Conservation (phyloP, 2,888 invertebrate genomes). For the Fragum fragum region DNA sequence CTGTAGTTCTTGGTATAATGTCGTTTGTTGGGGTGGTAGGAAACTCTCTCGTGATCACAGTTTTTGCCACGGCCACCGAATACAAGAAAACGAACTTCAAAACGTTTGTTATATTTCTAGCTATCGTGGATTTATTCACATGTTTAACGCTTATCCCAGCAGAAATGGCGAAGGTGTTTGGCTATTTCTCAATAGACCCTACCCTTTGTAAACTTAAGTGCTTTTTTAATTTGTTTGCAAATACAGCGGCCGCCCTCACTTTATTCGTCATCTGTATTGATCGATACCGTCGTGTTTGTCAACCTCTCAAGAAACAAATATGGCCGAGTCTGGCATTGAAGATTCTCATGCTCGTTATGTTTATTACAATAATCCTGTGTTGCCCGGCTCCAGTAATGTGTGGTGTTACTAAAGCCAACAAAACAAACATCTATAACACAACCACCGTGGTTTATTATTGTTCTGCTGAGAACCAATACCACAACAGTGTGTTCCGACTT, state of each 20-base stretch:
- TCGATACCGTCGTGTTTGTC: constrained; percentile 58
- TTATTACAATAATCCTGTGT: constrained; percentile 40
- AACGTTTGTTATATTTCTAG: constrained; percentile 54
- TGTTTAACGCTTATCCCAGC: constrained; percentile 55
- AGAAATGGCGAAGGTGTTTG: constrained; percentile 50
- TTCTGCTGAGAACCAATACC: constrained; percentile 48
- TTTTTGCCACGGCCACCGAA: constrained; percentile 45
- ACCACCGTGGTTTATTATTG: constrained; percentile 55
- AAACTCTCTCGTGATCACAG: constrained; percentile 48
- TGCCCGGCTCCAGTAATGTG: constrained; percentile 59
- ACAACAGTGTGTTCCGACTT: constrained; percentile 34
- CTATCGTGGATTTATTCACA: constrained; percentile 49
- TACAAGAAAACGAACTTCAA: constrained; percentile 61
- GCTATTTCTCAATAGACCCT: constrained; percentile 38
- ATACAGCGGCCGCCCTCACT: constrained; percentile 37
- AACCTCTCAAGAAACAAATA: constrained; percentile 62
- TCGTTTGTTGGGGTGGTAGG: constrained; percentile 51
- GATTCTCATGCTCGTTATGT: constrained; percentile 30
- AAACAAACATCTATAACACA: constrained; percentile 33
- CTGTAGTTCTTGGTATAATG: constrained; percentile 44
- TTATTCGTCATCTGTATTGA: constrained; percentile 59
- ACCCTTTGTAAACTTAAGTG: constrained; percentile 59
- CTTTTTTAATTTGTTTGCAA: constrained; percentile 55
- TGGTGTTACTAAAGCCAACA: constrained; percentile 37
- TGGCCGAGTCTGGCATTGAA: constrained; percentile 53